These are phyloP conservation scores for Netelia inedita DNA, from an alignment of 2,888 invertebrate genomes.

Conservation along the genomic window DNA sequence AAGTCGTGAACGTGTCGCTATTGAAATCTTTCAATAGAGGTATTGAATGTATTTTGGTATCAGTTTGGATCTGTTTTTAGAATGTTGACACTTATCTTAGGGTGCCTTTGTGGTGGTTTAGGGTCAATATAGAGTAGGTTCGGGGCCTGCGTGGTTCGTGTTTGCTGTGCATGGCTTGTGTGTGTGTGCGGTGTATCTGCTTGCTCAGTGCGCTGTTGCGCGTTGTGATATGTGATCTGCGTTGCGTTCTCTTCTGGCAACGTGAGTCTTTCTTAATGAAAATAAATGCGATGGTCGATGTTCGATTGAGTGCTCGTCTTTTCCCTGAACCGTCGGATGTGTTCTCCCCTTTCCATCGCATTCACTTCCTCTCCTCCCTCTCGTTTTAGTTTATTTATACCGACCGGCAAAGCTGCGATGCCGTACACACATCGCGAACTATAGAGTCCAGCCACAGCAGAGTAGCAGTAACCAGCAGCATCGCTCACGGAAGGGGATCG, in stretches of 20 bases:
- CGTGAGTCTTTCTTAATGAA: background rate
- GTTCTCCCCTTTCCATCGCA: background rate
- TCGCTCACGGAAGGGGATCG: slow-evolving; percentile 66
- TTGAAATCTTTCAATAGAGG: background rate
- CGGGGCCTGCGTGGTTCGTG: no score
- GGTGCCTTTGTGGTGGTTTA: no score
- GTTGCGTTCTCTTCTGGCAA: no score
- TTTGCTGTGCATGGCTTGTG: no score
- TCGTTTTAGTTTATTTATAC: slow-evolving; percentile 66
- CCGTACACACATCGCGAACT: slow-evolving; percentile 42
- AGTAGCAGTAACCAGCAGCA: slow-evolving; percentile 54
- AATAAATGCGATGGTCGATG: slow-evolving; percentile 24
- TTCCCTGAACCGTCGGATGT: slow-evolving; percentile 55
- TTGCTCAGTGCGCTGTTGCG: no score
- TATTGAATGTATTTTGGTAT: no score
- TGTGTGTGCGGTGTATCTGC: no score
- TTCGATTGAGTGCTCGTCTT: slow-evolving; percentile 50
- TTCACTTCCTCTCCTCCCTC: slow-evolving; percentile 1
- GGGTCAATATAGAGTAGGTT: no score
- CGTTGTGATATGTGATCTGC: no score
- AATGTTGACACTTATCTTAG: no score
- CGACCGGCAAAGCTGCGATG: slow-evolving; percentile 46
- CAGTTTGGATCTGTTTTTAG: no score
- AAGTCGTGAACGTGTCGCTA: slow-evolving; percentile 51
- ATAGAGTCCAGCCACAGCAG: slow-evolving; percentile 45